phyloP scores from a whole-genome alignment of 2,888 invertebrate genomes.

The Drosophila paramelanica region DNA sequence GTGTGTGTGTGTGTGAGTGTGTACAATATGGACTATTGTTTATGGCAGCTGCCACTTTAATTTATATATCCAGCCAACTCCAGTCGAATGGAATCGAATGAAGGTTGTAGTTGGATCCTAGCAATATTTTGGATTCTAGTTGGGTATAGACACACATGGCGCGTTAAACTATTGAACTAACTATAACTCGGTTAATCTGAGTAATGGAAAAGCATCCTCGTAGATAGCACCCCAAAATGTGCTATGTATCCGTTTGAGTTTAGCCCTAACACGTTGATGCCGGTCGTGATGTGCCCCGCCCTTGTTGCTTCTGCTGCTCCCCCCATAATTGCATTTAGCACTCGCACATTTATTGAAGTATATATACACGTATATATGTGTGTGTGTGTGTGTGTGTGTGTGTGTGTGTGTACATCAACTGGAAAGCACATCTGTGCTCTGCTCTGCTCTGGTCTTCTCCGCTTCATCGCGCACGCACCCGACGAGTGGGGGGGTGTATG shows the following conservation, averaged over 20 bases:
- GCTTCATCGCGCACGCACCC: constrained; percentile 49
- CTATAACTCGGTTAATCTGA: constrained; percentile 57
- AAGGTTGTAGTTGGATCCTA: constrained; percentile 26
- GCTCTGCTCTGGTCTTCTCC: neutral
- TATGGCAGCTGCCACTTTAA: constrained; percentile 68
- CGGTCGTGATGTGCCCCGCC: no score
- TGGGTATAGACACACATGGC: constrained; percentile 5
- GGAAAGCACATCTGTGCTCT: constrained; percentile 2
- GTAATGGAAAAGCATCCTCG: constrained; percentile 43
- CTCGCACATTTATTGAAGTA: constrained; percentile 20
- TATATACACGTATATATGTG: no score
- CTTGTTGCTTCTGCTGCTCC: constrained; percentile 4
- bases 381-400: neutral
- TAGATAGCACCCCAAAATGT: constrained; percentile 16
- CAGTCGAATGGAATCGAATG: constrained; percentile 37
- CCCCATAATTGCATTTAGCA: constrained; percentile 71
- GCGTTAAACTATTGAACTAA: constrained; percentile 21
- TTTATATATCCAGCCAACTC: constrained; percentile 34
- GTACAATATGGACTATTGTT: constrained; percentile 48
- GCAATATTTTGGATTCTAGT: constrained; percentile 23
- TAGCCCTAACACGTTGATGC: constrained; percentile 26
- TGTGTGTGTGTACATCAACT: no score
- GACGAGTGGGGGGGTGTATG: neutral
- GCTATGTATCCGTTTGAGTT: constrained; percentile 31
- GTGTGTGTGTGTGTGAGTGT: constrained; percentile 2